phyloP scores from a whole-genome alignment of 2,797 vertebrate species.

The Bradypus variegatus region DNA sequence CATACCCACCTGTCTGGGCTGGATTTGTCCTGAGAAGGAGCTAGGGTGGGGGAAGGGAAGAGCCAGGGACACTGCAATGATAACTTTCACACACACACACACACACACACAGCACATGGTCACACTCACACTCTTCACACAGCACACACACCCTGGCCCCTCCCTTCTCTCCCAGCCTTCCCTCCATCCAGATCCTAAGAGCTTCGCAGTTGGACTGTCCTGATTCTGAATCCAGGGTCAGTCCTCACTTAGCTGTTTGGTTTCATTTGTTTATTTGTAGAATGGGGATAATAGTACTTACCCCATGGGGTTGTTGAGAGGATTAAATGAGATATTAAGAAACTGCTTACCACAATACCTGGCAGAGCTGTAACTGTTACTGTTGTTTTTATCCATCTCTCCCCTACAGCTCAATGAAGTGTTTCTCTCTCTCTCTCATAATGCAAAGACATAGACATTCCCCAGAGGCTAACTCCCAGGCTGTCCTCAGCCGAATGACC shows the following conservation, averaged over 20 bases:
- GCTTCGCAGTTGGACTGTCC: background rate
- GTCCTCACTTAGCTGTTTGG: background rate
- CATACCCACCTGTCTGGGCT: background rate
- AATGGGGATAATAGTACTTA: background rate
- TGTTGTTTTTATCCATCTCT: background rate
- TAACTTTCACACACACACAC: background rate
- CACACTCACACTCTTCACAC: background rate
- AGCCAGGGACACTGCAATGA: background rate
- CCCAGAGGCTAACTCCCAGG: background rate
- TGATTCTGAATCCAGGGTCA: background rate
- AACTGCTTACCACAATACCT: background rate
- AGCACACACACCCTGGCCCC: background rate
- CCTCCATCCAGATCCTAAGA: background rate
- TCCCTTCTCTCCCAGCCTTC: background rate
- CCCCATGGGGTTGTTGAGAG: background rate
- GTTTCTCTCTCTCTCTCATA: background rate
- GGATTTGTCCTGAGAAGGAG: background rate
- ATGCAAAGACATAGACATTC: too few species aligned
- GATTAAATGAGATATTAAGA: background rate
- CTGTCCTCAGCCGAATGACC: background rate
- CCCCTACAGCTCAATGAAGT: background rate
- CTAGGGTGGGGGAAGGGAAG: background rate
- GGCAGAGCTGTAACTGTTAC: background rate
- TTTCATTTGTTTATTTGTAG: background rate
- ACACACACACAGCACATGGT: background rate